These are phyloP conservation scores for Tribolium freemani DNA, from an alignment of 2,888 invertebrate genomes.

Conservation along the genomic window DNA sequence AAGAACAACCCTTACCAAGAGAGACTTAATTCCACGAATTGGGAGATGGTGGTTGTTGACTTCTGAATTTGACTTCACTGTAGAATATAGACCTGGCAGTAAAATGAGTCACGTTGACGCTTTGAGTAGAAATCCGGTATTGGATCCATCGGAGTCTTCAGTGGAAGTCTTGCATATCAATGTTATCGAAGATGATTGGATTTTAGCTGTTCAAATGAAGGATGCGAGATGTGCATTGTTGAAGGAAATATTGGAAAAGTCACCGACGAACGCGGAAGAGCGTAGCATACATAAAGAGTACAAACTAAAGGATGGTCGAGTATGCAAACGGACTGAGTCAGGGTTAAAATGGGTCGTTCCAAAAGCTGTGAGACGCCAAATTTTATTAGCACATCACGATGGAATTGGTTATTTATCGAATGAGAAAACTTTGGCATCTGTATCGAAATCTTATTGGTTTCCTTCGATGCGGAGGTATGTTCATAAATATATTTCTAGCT, in stretches of 20 bases:
- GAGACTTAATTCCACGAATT: constrained; percentile 48
- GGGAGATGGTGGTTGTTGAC: constrained; percentile 48
- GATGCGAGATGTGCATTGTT: constrained; percentile 41
- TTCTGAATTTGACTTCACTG: too few relatives aligned
- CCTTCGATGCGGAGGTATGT: constrained; percentile 61
- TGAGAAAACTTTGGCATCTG: constrained; percentile 57
- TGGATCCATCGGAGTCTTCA: neutral
- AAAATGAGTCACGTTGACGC: constrained; percentile 49
- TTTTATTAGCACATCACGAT: constrained; percentile 58
- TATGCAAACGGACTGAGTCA: constrained; percentile 11
- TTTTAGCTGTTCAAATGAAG: constrained; percentile 48
- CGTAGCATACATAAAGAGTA: constrained; percentile 35
- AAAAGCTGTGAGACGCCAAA: constrained; percentile 49
- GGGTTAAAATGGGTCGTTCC: constrained; percentile 57
- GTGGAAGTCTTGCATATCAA: neutral
- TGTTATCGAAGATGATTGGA: constrained; percentile 49
- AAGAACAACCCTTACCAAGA: constrained; percentile 43
- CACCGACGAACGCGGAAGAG: constrained; percentile 39
- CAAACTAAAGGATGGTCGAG: neutral
- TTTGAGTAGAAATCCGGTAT: constrained; percentile 24
- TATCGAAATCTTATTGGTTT: constrained; percentile 64
- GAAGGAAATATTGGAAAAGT: constrained; percentile 22
- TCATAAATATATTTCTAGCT: constrained; percentile 62
- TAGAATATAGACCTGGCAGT: constrained; percentile 42
- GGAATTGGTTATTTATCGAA: constrained; percentile 62